Conservation (phyloP, 1,140 invertebrate genomes). For the Micrasema longulum region DNA sequence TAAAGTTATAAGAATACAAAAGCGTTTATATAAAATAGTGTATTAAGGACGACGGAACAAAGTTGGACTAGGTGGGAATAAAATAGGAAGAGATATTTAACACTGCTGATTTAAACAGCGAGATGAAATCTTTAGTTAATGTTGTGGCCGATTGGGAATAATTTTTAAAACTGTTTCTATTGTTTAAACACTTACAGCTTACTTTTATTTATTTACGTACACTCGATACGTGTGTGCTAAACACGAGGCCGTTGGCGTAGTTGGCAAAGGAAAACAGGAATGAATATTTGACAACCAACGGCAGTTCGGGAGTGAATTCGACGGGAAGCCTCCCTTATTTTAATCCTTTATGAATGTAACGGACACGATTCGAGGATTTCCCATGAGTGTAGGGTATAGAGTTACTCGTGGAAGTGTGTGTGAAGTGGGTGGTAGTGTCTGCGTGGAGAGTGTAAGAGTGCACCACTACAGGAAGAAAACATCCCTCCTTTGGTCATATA, state of each 20-base stretch:
- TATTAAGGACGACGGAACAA: too few species aligned
- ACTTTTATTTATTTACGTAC: too few species aligned
- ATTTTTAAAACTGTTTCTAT: too few species aligned
- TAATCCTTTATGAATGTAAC: constrained; percentile 50
- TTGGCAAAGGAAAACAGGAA: background rate
- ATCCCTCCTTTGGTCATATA: background rate
- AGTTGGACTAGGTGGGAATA: too few species aligned
- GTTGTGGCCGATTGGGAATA: too few species aligned
- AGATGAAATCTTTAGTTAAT: too few species aligned
- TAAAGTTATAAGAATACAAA: too few species aligned
- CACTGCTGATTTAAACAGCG: too few species aligned
- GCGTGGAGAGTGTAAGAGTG: background rate
- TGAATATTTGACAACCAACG: constrained; percentile 29
- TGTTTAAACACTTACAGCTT: too few species aligned
- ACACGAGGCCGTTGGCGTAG: background rate
- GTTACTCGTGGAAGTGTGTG: background rate
- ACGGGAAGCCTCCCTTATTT: constrained; percentile 37
- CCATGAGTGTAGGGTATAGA: constrained; percentile 17
- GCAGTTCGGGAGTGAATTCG: constrained; percentile 18
- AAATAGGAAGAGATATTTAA: too few species aligned
- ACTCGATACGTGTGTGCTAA: too few species aligned
- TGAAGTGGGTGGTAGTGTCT: background rate
- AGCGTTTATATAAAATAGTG: too few species aligned
- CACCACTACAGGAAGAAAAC: background rate
- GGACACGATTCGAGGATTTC: constrained; percentile 42